Evolutionary conservation across 2,888 invertebrate genomes (phyloP).

Genomic region (Arctia plantaginis): DNA sequence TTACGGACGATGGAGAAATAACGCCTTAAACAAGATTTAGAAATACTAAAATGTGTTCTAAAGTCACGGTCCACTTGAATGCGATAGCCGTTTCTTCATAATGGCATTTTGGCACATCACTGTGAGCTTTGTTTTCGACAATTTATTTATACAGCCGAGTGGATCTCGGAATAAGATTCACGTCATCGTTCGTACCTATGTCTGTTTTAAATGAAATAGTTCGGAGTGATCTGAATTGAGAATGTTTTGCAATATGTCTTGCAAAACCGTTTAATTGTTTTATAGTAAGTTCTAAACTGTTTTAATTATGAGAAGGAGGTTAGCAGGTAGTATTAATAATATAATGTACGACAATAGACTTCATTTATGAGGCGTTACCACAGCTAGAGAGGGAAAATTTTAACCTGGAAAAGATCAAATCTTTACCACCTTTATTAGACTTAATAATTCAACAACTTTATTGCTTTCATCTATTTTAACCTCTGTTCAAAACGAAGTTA

Average conservation of each 20-base stretch:
- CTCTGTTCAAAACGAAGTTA: background rate
- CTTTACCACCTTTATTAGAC: no score
- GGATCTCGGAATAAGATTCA: constrained; percentile 42
- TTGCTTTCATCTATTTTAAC: background rate
- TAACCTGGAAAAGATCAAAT: background rate
- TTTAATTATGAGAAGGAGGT: no score
- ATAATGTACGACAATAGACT: background rate
- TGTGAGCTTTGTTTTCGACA: constrained; percentile 39
- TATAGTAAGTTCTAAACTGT: background rate
- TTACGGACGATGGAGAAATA: background rate
- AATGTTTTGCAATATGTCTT: constrained; percentile 7
- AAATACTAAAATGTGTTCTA: background rate
- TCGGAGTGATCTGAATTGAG: background rate
- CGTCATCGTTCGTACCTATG: constrained; percentile 34
- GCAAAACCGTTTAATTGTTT: background rate
- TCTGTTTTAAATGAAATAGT: background rate
- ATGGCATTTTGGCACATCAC: constrained; percentile 39
- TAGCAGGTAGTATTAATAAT: background rate
- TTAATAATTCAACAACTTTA: no score
- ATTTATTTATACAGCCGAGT: constrained; percentile 47
- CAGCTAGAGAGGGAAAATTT: background rate
- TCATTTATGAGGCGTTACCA: background rate
- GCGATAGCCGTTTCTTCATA: constrained; percentile 25
- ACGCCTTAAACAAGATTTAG: background rate
- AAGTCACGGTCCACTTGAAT: constrained; percentile 31